Evolutionary conservation across 92 coral and sea anemone genomes (phyloP).

Genomic region (Chrysogorgia sp.): DNA sequence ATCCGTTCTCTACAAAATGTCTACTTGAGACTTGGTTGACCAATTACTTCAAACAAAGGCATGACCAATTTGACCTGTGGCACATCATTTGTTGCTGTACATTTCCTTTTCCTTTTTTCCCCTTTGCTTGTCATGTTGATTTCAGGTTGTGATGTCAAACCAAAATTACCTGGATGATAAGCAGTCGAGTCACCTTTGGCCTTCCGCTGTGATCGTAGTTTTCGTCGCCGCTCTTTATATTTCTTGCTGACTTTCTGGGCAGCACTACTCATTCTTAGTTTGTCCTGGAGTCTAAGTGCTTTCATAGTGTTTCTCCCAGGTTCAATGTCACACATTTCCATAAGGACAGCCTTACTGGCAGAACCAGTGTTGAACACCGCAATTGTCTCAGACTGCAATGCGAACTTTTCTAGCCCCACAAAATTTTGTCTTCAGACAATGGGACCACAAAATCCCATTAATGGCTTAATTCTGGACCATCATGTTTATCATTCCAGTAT

Average conservation of each 20-base stretch:
- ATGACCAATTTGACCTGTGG: neutral
- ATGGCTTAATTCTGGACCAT: constrained; percentile 60
- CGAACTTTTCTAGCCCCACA: constrained; percentile 61
- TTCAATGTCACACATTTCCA: constrained; percentile 47
- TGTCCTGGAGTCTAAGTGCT: constrained; percentile 50
- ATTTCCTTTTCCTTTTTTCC: neutral
- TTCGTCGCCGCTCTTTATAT: constrained; percentile 48
- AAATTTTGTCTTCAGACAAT: constrained; percentile 64
- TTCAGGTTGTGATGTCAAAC: neutral
- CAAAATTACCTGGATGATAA: constrained; percentile 11
- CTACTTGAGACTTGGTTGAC: neutral
- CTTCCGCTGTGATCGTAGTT: constrained; percentile 9
- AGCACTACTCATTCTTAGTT: constrained; percentile 50
- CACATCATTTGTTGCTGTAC: neutral
- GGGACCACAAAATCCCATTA: constrained; percentile 67
- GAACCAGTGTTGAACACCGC: constrained; percentile 68
- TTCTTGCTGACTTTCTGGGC: constrained; percentile 54
- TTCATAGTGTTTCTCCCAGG: constrained; percentile 58
- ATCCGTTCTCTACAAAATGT: neutral
- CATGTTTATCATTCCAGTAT: constrained; percentile 62
- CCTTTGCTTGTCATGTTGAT: neutral
- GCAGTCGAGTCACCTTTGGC: constrained; percentile 5
- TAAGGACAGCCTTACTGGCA: constrained; percentile 61
- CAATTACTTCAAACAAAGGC: neutral
- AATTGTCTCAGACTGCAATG: constrained; percentile 66